A percentile compares a stretch with the other conserved stretches of the same genome.
phyloP scores from a whole-genome alignment of 2,888 invertebrate species.

The Artemia sinica region DNA sequence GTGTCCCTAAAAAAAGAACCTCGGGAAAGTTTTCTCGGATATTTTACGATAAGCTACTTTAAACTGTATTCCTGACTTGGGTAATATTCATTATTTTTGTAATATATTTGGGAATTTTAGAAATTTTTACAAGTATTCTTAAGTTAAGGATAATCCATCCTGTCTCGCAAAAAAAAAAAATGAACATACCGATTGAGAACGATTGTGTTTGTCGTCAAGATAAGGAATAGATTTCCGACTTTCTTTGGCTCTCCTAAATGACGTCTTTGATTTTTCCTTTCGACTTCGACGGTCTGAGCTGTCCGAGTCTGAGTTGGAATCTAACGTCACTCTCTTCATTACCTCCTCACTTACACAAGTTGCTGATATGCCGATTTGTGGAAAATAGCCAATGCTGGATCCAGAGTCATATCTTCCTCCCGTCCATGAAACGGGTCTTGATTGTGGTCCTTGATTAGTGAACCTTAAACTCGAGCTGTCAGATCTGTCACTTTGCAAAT shows the following conservation, averaged over 20 bases:
- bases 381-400: neutral
- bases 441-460: neutral
- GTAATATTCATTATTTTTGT: no score
- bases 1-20: no score
- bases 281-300: neutral
- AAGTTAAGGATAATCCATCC: no score
- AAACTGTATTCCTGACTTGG: no score
- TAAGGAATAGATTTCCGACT: slow-evolving; percentile 1
- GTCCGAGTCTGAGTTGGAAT: slow-evolving; percentile 8
- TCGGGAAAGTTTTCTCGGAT: no score
- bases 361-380: neutral
- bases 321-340: neutral
- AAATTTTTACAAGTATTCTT: no score
- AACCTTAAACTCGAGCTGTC: slow-evolving; percentile 9
- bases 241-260: slow-evolving; percentile 8
- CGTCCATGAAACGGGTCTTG: neutral
- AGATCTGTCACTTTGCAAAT: neutral
- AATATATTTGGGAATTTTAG: no score
- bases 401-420: neutral
- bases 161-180: no score
- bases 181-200: neutral
- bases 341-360: slow-evolving; percentile 9
- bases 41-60: no score
- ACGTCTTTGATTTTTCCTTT: neutral
- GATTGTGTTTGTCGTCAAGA: neutral